Conservation (phyloP, 2,113 vertebrate species). For the Hiodon tergisus region DNA sequence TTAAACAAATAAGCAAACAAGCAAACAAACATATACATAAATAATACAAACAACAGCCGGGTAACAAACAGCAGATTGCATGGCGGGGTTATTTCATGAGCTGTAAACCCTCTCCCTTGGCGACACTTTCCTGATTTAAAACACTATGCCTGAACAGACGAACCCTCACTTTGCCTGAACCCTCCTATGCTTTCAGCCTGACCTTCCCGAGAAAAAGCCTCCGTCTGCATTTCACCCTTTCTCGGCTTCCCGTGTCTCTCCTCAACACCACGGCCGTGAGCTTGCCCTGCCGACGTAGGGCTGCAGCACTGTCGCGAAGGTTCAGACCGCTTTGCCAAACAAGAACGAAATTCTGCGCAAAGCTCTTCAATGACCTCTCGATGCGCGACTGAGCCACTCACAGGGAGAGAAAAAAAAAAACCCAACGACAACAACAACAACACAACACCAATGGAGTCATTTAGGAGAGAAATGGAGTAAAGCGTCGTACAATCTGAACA, state of each 20-base stretch:
- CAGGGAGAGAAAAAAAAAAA: too few species aligned
- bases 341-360: neutral
- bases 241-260: neutral
- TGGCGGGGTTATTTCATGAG: constrained; percentile 19
- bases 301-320: neutral
- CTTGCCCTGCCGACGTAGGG: too few species aligned
- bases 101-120: constrained; percentile 35
- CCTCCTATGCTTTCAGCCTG: constrained; percentile 40
- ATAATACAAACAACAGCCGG: neutral
- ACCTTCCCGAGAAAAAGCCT: constrained; percentile 29
- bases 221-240: constrained; percentile 10
- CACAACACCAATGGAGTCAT: too few species aligned
- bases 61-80: neutral
- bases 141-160: constrained; percentile 39
- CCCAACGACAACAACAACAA: neutral
- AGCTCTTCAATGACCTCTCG: neutral
- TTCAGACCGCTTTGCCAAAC: too few species aligned
- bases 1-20: neutral
- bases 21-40: neutral
- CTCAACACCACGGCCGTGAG: neutral
- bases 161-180: constrained; percentile 19
- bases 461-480: neutral
- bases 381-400: too few species aligned
- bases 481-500: too few species aligned
- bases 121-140: constrained; percentile 44